Conservation (phyloP, 2,113 vertebrate genomes). For the Ophiodon elongatus region DNA sequence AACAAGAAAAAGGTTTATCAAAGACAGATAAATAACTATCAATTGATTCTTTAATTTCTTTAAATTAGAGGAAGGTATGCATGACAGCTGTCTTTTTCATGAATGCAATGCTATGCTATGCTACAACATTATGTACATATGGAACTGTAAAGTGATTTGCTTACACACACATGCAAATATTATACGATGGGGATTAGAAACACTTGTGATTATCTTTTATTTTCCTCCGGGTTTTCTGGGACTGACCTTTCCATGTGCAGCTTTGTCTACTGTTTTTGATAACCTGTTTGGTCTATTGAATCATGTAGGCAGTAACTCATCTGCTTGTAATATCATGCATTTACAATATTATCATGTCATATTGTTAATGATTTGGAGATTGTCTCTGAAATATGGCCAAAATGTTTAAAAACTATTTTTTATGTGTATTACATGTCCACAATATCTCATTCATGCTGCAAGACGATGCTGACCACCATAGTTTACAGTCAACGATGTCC, state of each 20-base stretch:
- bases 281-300: neutral
- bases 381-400: no score
- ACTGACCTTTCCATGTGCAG: neutral
- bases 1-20: neutral
- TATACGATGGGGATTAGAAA: neutral
- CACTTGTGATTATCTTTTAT: neutral
- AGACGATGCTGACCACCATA: neutral
- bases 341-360: neutral
- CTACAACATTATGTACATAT: neutral
- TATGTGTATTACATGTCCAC: neutral
- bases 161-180: neutral
- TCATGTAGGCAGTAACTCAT: neutral
- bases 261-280: neutral
- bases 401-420: neutral
- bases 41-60: no score
- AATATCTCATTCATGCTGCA: neutral
- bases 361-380: neutral
- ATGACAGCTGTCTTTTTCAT: neutral
- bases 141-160: neutral
- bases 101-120: neutral
- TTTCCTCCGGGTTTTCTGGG: neutral
- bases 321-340: neutral
- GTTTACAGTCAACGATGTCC: neutral
- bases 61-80: neutral
- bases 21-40: conserved; percentile 12